Evolutionary conservation across 2,888 invertebrate genomes (phyloP), one percentile per base, ranked within the genome.

Genomic region (Ectemnius lituratus): DNA sequence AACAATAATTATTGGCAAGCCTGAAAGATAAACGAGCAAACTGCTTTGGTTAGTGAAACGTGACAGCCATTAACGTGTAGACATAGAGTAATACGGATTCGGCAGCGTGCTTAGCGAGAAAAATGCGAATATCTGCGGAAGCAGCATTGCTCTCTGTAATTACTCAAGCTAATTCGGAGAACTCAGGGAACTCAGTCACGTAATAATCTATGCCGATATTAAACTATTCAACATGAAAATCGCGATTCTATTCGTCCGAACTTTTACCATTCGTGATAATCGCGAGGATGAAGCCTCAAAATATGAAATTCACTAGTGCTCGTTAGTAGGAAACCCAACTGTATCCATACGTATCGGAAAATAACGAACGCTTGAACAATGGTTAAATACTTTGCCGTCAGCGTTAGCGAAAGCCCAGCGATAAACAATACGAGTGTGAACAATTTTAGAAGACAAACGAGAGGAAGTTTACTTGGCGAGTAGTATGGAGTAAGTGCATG

Each of bases 321-420:
- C 8, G 37, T 37, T 37, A 11, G 37, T 37, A 73, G 66, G n/a
- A 65, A 73, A 73, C 45, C 20, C 66, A 60, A 65, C 27, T 28
- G 57, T 67, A 68, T 69, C 64, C 70, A 70, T 63, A 61, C 64
- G 65, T 46, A 57, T 71, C 58, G 67, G 59, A 67, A 65, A 64
- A 65, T 65, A 45, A 37, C 37, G 37, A 37, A 76, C 74, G 76
- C 73, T 78, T 67, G 74, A 59, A 69, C 64, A 75, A 75, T 18
- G 62, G 16, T 61, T 52, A 71, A 57, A 59, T 61, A 67, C 64
- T 63, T 64, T 77, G 72, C 72, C 62, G 67, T 73, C 72, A 83
- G 78, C 79, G 75, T 76, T 84, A 83, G 80, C 78, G 72, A 70
- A 84, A 86, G 84, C 81, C 71, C 80, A 85, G 80, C 79, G 75